phyloP scores from a whole-genome alignment of 2,113 vertebrate species.

The Pseudopipra pipra region DNA sequence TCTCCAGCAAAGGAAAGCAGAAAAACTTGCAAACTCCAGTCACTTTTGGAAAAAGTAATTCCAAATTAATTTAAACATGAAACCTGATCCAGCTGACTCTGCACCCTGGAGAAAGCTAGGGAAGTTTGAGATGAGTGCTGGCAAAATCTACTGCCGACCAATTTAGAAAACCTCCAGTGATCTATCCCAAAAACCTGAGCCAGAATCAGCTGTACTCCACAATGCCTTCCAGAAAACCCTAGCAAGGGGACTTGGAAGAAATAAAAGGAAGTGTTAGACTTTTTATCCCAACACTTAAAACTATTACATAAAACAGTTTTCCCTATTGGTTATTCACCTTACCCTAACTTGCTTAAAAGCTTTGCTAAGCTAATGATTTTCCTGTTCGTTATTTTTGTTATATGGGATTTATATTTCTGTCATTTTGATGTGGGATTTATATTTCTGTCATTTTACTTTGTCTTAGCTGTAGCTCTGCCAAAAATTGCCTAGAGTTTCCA shows the following conservation, averaged over 20 bases:
- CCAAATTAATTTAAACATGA: constrained; percentile 50
- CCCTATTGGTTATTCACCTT: not conserved
- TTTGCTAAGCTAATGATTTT: not conserved
- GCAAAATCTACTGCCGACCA: constrained; percentile 17
- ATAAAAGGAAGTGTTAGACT: not conserved
- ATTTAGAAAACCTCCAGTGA: constrained; percentile 43
- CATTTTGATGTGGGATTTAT: not conserved
- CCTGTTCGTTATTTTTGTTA: not conserved
- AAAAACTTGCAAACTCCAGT: constrained; percentile 5
- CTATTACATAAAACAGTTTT: not conserved
- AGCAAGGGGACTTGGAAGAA: not conserved
- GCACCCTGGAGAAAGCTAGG: constrained; percentile 20
- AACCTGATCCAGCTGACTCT: constrained; percentile 22
- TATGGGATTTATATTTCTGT: not conserved
- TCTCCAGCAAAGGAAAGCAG: not conserved
- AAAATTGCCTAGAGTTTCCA: not conserved
- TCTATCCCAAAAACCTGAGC: not conserved
- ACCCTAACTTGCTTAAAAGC: not conserved
- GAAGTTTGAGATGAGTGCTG: constrained; percentile 34
- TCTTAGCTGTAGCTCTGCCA: not conserved
- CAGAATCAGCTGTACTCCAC: not conserved
- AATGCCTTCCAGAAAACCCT: not conserved
- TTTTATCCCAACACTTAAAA: not conserved
- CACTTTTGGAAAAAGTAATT: constrained; percentile 32
- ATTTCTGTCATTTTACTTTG: not conserved